A percentile compares a stretch with the other conserved stretches of the same genome.
Evolutionary conservation across 2,888 invertebrate species (phyloP).

Genomic region (Cerastoderma edule): DNA sequence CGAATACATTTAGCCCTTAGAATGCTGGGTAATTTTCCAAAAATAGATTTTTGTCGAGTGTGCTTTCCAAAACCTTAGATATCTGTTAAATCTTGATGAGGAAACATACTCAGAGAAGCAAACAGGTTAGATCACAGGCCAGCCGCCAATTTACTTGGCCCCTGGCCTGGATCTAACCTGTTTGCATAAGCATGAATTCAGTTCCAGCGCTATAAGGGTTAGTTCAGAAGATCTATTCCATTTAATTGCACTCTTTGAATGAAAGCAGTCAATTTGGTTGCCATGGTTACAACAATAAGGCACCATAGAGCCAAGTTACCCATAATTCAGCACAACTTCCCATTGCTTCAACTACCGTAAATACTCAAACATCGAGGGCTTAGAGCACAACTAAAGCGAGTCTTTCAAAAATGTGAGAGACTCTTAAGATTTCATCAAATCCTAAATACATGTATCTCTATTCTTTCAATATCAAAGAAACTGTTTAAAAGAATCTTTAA

Average conservation of each 20-base stretch:
- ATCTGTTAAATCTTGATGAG: too few relatives aligned
- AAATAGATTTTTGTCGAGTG: too few relatives aligned
- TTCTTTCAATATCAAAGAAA: too few relatives aligned
- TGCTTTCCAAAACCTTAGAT: too few relatives aligned
- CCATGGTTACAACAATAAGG: conserved; percentile 32
- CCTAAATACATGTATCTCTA: too few relatives aligned
- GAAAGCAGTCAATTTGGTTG: neutral
- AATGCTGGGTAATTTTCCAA: too few relatives aligned
- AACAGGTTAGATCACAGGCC: too few relatives aligned
- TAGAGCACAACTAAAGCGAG: too few relatives aligned
- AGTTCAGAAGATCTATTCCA: neutral
- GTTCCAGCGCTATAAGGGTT: neutral
- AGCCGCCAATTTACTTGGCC: neutral
- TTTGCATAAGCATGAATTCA: neutral
- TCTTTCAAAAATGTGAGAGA: too few relatives aligned
- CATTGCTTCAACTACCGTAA: neutral
- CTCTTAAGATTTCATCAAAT: too few relatives aligned
- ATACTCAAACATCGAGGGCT: neutral
- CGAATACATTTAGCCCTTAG: neutral
- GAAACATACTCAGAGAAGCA: too few relatives aligned
- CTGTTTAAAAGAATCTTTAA: too few relatives aligned
- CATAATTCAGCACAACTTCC: conserved; percentile 22
- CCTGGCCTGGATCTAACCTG: neutral
- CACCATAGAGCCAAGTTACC: conserved; percentile 40
- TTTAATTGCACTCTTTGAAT: neutral